These are phyloP conservation scores for Epizoanthus rinbou DNA, from an alignment of 92 coral and sea anemone genomes.

Conservation along the genomic window DNA sequence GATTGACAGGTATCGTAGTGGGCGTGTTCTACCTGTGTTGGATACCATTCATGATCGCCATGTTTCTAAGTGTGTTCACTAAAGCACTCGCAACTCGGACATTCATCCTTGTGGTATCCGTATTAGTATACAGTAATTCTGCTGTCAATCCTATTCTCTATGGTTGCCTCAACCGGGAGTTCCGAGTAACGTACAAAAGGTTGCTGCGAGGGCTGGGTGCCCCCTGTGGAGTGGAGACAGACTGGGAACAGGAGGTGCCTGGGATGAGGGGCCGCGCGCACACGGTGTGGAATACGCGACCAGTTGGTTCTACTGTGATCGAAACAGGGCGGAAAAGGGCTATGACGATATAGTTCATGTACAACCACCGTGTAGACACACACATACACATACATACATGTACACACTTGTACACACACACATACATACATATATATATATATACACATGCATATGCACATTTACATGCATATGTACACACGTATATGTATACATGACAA, in stretches of 20 bases:
- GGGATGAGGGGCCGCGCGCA: constrained; percentile 22
- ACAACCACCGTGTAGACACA: background rate
- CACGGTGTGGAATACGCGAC: constrained; percentile 11
- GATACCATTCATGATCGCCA: constrained; percentile 64
- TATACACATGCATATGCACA: too few species aligned
- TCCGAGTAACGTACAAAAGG: constrained; percentile 60
- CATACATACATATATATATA: too few species aligned
- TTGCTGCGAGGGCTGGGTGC: constrained; percentile 20
- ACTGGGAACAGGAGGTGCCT: background rate
- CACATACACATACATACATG: background rate
- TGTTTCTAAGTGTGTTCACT: constrained; percentile 50
- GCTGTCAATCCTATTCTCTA: constrained; percentile 64
- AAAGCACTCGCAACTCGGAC: constrained; percentile 46
- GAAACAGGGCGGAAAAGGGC: constrained; percentile 28
- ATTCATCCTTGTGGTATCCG: constrained; percentile 49
- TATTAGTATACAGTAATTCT: constrained; percentile 54
- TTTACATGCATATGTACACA: too few species aligned
- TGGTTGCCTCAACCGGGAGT: constrained; percentile 60
- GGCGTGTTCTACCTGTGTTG: constrained; percentile 64
- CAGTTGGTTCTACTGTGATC: constrained; percentile 10
- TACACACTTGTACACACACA: background rate
- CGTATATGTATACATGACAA: too few species aligned
- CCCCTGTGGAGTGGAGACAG: constrained; percentile 5
- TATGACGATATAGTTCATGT: background rate
- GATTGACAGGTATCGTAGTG: constrained; percentile 50